Conservation (phyloP, 2,113 vertebrate genomes). For the Nothobranchius kuhntae region DNA sequence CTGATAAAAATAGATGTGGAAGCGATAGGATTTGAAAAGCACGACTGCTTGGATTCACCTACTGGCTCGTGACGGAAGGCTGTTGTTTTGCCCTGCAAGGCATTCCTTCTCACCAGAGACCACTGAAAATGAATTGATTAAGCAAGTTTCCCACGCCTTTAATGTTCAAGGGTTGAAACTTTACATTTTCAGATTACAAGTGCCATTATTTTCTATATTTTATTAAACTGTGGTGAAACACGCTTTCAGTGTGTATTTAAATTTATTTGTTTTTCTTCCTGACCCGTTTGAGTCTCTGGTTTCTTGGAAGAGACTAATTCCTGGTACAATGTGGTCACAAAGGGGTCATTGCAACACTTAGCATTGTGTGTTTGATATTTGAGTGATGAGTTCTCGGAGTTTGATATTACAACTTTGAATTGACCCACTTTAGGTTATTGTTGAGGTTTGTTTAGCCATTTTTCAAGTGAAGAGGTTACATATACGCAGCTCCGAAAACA, state of each 20-base stretch:
- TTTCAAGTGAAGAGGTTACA: constrained; percentile 41
- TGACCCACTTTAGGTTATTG: constrained; percentile 49
- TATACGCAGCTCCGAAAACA: constrained; percentile 45
- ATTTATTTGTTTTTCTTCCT: constrained; percentile 18
- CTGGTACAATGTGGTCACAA: constrained; percentile 40
- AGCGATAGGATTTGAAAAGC: no score
- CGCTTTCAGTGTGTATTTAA: constrained; percentile 3
- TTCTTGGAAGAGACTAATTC: constrained; percentile 54
- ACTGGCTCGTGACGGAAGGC: no score
- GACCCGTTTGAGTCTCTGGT: constrained; percentile 23
- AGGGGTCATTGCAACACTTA: constrained; percentile 48
- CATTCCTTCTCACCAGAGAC: no score
- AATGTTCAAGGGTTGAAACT: no score
- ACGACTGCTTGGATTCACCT: no score
- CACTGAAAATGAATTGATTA: no score
- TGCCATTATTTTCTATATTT: not conserved
- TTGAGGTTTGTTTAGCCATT: constrained; percentile 55
- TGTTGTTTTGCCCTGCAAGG: no score
- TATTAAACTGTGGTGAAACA: not conserved
- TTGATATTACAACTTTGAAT: constrained; percentile 47
- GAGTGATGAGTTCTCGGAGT: constrained; percentile 28
- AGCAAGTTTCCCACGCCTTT: no score
- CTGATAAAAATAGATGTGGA: no score
- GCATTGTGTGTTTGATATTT: constrained; percentile 39
- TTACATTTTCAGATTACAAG: no score